Evolutionary conservation across 2,113 vertebrate species (phyloP).

Genomic region (Meriones unguiculatus): DNA sequence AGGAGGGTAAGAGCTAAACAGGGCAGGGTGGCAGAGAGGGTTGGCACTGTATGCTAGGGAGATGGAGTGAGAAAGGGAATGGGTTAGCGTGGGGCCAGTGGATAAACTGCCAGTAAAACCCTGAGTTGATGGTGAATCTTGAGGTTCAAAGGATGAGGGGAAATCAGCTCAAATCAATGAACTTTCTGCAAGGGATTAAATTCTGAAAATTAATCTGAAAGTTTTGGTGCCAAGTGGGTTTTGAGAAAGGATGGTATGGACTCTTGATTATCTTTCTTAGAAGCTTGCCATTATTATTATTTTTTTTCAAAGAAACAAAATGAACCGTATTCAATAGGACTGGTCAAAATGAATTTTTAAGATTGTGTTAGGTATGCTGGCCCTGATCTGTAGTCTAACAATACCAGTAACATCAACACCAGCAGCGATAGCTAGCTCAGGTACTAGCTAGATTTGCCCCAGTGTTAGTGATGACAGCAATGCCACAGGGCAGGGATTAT

Average conservation of each 20-base stretch:
- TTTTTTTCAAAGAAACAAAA: slow-evolving; percentile 60
- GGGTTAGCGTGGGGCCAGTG: too few species aligned
- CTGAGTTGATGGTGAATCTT: not conserved
- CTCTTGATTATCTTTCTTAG: slow-evolving; percentile 52
- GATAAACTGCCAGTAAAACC: not conserved
- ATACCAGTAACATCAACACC: not conserved
- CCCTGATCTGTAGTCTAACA: slow-evolving; percentile 46
- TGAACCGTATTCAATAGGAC: slow-evolving; percentile 31
- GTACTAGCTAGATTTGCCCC: not conserved
- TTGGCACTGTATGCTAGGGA: not conserved
- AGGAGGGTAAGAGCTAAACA: not conserved
- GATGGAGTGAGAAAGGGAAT: not conserved
- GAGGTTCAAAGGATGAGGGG: not conserved
- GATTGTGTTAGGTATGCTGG: not conserved
- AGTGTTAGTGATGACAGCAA: not conserved
- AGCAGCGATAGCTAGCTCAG: not conserved
- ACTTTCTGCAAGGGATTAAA: not conserved
- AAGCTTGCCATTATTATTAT: slow-evolving; percentile 56
- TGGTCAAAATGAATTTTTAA: slow-evolving; percentile 38
- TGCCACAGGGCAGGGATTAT: not conserved
- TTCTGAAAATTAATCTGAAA: slow-evolving; percentile 25
- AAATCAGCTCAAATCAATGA: not conserved
- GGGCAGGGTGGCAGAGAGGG: not conserved
- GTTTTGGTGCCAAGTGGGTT: not conserved
- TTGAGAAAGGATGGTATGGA: not conserved